Conservation (phyloP, 2,113 vertebrate species). For the Rhodinocichla rosea region DNA sequence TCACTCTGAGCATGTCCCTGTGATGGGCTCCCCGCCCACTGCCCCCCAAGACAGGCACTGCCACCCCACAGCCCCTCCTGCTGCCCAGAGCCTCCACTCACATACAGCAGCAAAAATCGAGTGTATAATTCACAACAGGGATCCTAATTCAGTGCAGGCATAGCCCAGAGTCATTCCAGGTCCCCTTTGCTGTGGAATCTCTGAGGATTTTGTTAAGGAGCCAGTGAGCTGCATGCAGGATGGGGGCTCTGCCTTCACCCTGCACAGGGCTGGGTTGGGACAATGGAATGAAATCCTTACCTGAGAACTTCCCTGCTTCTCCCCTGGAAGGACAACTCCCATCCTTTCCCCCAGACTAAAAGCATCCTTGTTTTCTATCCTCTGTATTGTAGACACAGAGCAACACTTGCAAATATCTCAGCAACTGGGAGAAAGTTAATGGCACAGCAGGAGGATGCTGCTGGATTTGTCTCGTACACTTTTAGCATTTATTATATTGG, state of each 20-base stretch:
- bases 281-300: background rate
- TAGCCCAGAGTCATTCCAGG: background rate
- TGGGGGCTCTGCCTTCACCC: rapidly evolving
- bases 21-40: rapidly evolving
- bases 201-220: background rate
- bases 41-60: rapidly evolving
- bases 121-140: background rate
- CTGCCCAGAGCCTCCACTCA: background rate
- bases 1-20: rapidly evolving
- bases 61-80: rapidly evolving
- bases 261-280: rapidly evolving
- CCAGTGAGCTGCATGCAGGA: rapidly evolving
- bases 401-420: background rate
- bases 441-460: background rate
- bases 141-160: background rate
- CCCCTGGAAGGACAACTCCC: background rate
- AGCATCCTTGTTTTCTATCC: background rate
- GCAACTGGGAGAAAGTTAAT: background rate
- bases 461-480: background rate
- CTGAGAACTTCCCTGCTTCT: background rate
- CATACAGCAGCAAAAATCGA: rapidly evolving
- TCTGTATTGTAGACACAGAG: background rate
- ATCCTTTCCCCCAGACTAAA: background rate
- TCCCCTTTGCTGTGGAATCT: background rate
- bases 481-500: background rate